A percentile compares a stretch with the other conserved stretches of the same genome.
Conservation (phyloP, 2,888 invertebrate species). For the Eudemis profundana region DNA sequence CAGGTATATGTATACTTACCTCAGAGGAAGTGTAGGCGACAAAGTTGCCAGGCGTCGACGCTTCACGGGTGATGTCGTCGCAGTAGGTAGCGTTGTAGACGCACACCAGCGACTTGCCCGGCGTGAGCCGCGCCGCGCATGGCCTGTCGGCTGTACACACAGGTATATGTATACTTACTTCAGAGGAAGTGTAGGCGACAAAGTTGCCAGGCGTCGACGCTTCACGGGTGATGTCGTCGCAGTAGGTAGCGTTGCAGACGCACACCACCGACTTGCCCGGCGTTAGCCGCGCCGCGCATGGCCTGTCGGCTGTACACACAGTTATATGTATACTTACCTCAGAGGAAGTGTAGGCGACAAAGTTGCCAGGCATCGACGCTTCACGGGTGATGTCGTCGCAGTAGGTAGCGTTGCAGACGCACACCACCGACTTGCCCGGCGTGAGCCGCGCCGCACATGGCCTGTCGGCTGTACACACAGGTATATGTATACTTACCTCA, state of each 20-base stretch:
- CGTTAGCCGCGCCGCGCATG: slow-evolving; percentile 48
- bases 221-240: slow-evolving; percentile 57
- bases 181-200: slow-evolving; percentile 61
- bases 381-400: slow-evolving; percentile 60
- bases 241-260: slow-evolving; percentile 63
- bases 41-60: slow-evolving; percentile 62
- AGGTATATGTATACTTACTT: slow-evolving; percentile 44
- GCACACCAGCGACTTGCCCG: slow-evolving; percentile 58
- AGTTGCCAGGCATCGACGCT: slow-evolving; percentile 59
- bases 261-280: slow-evolving; percentile 58
- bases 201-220: slow-evolving; percentile 62
- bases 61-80: slow-evolving; percentile 56
- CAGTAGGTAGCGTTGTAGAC: slow-evolving; percentile 65
- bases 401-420: slow-evolving; percentile 63
- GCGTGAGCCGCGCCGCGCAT: slow-evolving; percentile 47
- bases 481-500: no score
- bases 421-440: slow-evolving; percentile 56
- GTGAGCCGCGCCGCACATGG: slow-evolving; percentile 49
- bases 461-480: no score
- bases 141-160: no score
- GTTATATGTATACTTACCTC: slow-evolving; percentile 45
- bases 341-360: slow-evolving; percentile 64
- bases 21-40: slow-evolving; percentile 62
- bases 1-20: slow-evolving; percentile 33
- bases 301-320: no score